Percentiles rank a stretch among this genome's conserved stretches.
These are phyloP conservation scores for Tylochromis polylepis DNA, from an alignment of 2,113 vertebrate genomes.

Conservation along the genomic window DNA sequence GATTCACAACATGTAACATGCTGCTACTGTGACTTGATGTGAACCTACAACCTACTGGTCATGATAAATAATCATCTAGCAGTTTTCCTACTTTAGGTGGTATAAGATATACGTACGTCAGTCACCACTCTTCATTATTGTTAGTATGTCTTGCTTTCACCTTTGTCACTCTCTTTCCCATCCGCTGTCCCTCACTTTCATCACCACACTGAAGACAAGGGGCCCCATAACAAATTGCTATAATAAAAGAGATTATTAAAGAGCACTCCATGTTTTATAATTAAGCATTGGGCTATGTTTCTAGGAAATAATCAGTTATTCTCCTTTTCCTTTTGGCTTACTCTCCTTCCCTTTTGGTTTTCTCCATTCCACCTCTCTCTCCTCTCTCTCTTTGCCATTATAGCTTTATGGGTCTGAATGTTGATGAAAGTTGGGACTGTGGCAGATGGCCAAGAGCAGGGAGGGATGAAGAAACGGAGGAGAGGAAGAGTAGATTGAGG, in stretches of 20 bases:
- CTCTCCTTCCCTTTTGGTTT: slow-evolving; percentile 1
- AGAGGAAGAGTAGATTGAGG: slow-evolving; percentile 7
- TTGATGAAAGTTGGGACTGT: slow-evolving; percentile 53
- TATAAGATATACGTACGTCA: not conserved
- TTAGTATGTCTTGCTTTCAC: slow-evolving; percentile 30
- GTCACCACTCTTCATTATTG: slow-evolving; percentile 41
- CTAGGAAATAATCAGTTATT: slow-evolving; percentile 43
- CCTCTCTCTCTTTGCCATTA: slow-evolving; percentile 1
- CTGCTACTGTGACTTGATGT: not conserved
- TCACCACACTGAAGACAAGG: not conserved
- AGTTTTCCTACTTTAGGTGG: slow-evolving; percentile 10
- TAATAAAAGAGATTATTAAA: slow-evolving; percentile 61
- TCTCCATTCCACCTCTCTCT: not conserved
- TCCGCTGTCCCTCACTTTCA: not conserved
- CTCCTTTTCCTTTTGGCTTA: not conserved
- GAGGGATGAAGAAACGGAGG: slow-evolving; percentile 19
- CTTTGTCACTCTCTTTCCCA: not conserved
- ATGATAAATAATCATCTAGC: slow-evolving; percentile 40
- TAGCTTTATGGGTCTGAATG: slow-evolving; percentile 51
- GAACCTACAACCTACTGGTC: not conserved
- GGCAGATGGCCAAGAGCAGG: slow-evolving; percentile 14
- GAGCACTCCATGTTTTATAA: slow-evolving; percentile 32
- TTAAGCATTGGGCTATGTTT: slow-evolving; percentile 43
- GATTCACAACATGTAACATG: not conserved
- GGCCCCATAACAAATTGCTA: slow-evolving; percentile 25